Conservation (phyloP, 2,888 invertebrate genomes). For the Drosophila picticornis region DNA sequence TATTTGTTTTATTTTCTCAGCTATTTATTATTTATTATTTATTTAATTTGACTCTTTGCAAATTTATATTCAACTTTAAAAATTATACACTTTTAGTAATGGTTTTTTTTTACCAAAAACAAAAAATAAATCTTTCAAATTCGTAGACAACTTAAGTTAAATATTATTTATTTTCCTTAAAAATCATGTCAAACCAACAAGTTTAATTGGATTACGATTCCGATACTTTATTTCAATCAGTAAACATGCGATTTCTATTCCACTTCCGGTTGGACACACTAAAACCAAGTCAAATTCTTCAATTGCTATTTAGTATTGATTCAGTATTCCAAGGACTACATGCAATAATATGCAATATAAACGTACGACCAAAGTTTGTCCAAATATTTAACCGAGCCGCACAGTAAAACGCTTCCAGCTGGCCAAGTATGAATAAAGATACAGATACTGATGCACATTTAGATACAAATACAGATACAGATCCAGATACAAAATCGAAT, state of each 20-base stretch:
- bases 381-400: constrained; percentile 70
- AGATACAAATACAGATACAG: constrained; percentile 11
- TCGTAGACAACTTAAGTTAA: neutral
- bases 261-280: neutral
- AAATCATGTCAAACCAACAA: neutral
- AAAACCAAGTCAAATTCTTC: neutral
- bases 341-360: constrained; percentile 38
- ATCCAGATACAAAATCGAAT: constrained; percentile 17
- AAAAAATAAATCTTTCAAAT: neutral
- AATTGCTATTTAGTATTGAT: constrained; percentile 37
- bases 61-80: neutral
- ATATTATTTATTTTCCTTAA: neutral
- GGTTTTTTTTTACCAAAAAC: neutral
- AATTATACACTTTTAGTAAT: neutral
- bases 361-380: constrained; percentile 51
- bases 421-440: constrained; percentile 12
- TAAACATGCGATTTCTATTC: neutral
- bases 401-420: constrained; percentile 36
- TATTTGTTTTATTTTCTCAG: neutral
- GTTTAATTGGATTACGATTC: neutral
- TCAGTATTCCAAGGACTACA: constrained; percentile 34
- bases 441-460: constrained; percentile 2
- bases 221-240: neutral
- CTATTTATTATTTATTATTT: neutral
- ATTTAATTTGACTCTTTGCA: neutral